These are phyloP conservation scores for Ceryle rudis DNA, from an alignment of 2,797 vertebrate genomes.

Conservation along the genomic window DNA sequence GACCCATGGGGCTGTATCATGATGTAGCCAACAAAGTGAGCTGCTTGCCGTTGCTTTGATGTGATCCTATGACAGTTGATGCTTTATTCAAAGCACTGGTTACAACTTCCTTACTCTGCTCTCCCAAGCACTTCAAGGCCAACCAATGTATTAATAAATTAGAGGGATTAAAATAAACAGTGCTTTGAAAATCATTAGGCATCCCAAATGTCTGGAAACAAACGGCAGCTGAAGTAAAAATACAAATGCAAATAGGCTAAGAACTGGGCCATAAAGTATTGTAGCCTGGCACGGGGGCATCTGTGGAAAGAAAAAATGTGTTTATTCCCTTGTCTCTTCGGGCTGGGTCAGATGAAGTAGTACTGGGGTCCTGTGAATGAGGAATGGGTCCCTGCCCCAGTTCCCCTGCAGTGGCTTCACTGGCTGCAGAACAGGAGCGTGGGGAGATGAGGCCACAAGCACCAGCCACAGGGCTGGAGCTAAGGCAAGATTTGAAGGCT, in stretches of 20 bases:
- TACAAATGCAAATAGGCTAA: conserved; percentile 62
- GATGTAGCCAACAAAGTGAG: conserved; percentile 12
- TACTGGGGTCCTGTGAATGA: background rate
- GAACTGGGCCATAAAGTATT: conserved; percentile 67
- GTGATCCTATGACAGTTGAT: conserved; percentile 41
- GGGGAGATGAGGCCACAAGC: conserved; percentile 1
- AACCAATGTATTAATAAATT: conserved; percentile 68
- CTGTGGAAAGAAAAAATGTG: background rate
- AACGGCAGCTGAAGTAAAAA: conserved; percentile 60
- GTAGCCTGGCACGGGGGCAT: background rate
- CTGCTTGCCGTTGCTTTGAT: conserved; percentile 61
- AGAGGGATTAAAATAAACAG: conserved; percentile 72
- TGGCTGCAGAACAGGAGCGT: background rate
- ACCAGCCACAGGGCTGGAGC: background rate
- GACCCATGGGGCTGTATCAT: background rate
- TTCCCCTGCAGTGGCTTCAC: background rate
- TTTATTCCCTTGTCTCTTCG: background rate
- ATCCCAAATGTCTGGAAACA: conserved; percentile 62
- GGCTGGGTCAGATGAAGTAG: background rate
- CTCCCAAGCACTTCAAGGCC: conserved; percentile 59
- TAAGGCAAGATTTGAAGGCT: conserved; percentile 24
- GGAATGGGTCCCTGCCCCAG: background rate
- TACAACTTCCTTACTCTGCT: conserved; percentile 46
- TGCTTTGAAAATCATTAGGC: conserved; percentile 72
- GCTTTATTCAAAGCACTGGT: conserved; percentile 64